Evolutionary conservation across 2,888 invertebrate species (phyloP).

Genomic region (Ornithoptera alexandrae): DNA sequence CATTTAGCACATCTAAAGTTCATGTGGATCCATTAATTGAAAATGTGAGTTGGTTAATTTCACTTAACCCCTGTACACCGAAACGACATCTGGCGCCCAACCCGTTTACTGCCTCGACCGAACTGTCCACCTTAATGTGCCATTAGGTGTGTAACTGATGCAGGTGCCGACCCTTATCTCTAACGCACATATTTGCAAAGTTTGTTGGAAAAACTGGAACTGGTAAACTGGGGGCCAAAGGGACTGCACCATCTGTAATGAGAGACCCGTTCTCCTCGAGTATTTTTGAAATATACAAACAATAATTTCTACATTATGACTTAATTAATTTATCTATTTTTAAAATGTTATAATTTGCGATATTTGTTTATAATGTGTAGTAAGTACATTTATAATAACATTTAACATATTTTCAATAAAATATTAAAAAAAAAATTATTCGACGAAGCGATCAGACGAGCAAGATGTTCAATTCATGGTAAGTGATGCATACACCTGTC

Average conservation of each 20-base stretch:
- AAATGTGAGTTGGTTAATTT: conserved; percentile 43
- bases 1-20: conserved; percentile 6
- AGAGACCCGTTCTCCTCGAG: conserved; percentile 33
- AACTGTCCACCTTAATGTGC: conserved; percentile 66
- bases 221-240: conserved; percentile 43
- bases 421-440: too few relatives aligned
- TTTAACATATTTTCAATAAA: too few relatives aligned
- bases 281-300: conserved; percentile 47
- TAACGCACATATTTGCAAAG: conserved; percentile 63
- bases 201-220: conserved; percentile 60
- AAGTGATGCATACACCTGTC: too few relatives aligned
- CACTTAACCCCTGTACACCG: conserved; percentile 43
- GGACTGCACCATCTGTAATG: conserved; percentile 51
- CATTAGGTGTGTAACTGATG: conserved; percentile 61
- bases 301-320: conserved; percentile 36
- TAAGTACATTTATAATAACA: too few relatives aligned
- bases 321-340: too few relatives aligned
- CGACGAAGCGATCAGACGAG: too few relatives aligned
- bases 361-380: too few relatives aligned
- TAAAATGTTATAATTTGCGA: too few relatives aligned
- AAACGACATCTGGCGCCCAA: conserved; percentile 44
- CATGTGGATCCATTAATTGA: conserved; percentile 40
- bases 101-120: conserved; percentile 41
- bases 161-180: conserved; percentile 73
- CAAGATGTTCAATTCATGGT: too few relatives aligned